Conservation (phyloP, 1,140 invertebrate species). For the Drosophila ficusphila region DNA sequence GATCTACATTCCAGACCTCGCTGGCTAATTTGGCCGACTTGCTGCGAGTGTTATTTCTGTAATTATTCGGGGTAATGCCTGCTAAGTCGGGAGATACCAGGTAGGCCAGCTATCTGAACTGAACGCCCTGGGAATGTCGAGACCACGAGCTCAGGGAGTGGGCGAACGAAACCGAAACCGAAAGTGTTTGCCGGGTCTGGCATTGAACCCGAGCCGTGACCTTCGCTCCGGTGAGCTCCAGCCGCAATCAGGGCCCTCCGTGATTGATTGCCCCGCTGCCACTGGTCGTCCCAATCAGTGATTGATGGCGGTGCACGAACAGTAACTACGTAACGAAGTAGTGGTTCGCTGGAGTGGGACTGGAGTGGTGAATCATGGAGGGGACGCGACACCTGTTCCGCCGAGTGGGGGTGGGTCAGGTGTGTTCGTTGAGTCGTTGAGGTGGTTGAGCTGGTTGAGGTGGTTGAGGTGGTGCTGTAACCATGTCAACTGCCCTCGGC, state of each 20-base stretch:
- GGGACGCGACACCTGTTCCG: conserved; percentile 12
- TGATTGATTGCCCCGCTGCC: conserved; percentile 44
- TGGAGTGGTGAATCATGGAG: conserved; percentile 15
- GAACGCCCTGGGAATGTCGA: conserved; percentile 1
- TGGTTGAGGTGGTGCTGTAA: too few relatives aligned
- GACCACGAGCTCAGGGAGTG: conserved; percentile 24
- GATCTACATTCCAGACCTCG: too few relatives aligned
- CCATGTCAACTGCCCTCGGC: conserved; percentile 52
- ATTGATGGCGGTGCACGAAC: conserved; percentile 40
- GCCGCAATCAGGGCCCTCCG: conserved; percentile 39
- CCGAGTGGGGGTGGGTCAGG: conserved; percentile 11
- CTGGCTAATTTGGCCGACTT: too few relatives aligned
- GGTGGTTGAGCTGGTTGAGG: background rate
- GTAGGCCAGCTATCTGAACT: background rate
- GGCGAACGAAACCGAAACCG: conserved; percentile 42
- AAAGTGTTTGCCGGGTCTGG: conserved; percentile 40
- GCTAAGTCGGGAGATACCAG: background rate
- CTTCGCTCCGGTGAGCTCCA: conserved; percentile 34
- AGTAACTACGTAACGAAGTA: conserved; percentile 31
- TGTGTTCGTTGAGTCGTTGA: conserved; percentile 4
- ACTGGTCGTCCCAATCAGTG: conserved; percentile 16
- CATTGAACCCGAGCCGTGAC: conserved; percentile 34
- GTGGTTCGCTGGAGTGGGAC: conserved; percentile 4
- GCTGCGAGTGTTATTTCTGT: too few relatives aligned
- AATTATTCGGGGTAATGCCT: background rate